phyloP scores from a whole-genome alignment of 2,888 invertebrate species.

The Unio delphinus region DNA sequence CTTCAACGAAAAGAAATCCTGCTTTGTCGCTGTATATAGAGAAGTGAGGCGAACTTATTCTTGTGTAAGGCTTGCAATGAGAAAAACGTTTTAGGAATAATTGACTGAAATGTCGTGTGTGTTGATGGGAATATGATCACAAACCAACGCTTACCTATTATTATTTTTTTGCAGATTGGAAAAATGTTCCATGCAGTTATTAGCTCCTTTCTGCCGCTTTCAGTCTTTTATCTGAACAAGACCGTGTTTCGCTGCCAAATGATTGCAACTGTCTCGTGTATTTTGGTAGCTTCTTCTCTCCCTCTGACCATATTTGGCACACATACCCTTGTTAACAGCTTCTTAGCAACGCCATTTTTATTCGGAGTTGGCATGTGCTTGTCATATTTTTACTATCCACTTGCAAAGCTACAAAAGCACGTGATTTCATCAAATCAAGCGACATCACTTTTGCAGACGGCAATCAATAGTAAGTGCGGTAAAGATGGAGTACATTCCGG shows the following conservation, averaged over 20 bases:
- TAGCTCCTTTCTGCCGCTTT: conserved; percentile 45
- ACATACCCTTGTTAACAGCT: conserved; percentile 60
- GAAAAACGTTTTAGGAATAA: no score
- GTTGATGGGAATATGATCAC: no score
- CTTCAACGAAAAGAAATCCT: no score
- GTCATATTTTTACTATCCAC: conserved; percentile 9
- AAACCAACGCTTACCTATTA: not conserved
- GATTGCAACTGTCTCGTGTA: conserved; percentile 42
- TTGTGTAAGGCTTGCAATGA: no score
- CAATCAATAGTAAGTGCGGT: no score
- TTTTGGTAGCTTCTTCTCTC: conserved; percentile 45
- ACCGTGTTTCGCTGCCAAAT: conserved; percentile 38
- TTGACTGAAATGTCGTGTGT: no score
- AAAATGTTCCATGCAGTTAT: conserved; percentile 43
- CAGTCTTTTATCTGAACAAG: conserved; percentile 44
- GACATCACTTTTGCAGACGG: no score
- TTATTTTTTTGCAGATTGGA: conserved; percentile 38
- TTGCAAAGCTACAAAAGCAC: no score
- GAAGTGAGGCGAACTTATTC: no score
- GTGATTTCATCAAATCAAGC: no score
- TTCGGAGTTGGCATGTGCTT: conserved; percentile 15
- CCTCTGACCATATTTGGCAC: conserved; percentile 57
- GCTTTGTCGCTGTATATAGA: no score
- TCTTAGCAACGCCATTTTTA: conserved; percentile 45
- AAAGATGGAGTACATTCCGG: no score